Conservation (phyloP, 2,888 invertebrate genomes). For the Cephonodes hylas region DNA sequence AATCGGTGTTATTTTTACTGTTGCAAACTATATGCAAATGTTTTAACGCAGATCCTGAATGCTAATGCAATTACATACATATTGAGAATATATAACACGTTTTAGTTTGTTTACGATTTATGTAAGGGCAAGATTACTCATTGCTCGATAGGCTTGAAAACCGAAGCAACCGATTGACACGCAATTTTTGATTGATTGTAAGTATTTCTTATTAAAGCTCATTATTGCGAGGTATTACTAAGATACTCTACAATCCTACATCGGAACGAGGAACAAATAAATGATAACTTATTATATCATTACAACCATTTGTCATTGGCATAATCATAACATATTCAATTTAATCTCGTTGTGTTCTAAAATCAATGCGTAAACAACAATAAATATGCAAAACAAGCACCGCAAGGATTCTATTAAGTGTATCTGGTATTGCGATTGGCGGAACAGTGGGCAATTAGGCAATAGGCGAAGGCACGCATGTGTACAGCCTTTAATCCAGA, state of each 20-base stretch:
- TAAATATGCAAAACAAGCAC: background rate
- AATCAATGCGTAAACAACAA: background rate
- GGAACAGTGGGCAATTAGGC: background rate
- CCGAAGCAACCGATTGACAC: no score
- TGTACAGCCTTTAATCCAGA: background rate
- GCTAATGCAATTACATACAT: background rate
- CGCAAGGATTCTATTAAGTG: background rate
- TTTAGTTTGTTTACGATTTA: background rate
- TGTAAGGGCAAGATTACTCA: background rate
- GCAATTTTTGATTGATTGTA: no score
- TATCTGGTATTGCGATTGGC: conserved; percentile 17
- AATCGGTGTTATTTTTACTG: conserved; percentile 26
- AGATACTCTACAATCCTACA: no score
- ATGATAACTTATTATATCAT: background rate
- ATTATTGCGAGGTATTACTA: no score
- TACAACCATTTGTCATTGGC: background rate
- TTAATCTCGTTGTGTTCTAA: background rate
- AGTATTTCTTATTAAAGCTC: no score
- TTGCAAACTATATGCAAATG: conserved; percentile 7
- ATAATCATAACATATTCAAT: background rate
- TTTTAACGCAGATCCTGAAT: conserved; percentile 1
- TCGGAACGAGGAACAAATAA: no score
- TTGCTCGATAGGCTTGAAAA: no score
- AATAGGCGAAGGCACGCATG: background rate
- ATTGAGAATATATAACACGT: background rate